These are phyloP conservation scores for Eupithecia dodoneata DNA, from an alignment of 2,888 invertebrate genomes.

Conservation along the genomic window DNA sequence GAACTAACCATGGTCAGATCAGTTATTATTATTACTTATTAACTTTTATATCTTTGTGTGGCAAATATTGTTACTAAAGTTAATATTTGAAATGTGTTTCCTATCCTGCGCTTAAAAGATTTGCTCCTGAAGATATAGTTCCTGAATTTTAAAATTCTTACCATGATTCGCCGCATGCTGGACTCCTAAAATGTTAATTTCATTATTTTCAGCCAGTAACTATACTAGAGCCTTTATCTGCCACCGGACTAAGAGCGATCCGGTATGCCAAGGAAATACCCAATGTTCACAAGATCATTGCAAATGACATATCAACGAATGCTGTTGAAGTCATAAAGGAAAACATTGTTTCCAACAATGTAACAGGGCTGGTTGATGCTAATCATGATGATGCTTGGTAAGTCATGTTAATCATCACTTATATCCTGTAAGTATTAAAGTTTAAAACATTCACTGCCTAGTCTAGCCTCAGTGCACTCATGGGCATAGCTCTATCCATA, in stretches of 20 bases:
- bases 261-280: slow-evolving; percentile 97
- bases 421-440: no score
- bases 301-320: slow-evolving; percentile 93
- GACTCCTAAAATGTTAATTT: neutral
- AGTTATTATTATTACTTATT: neutral
- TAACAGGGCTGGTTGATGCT: slow-evolving; percentile 89
- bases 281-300: slow-evolving; percentile 91
- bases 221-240: slow-evolving; percentile 97
- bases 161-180: neutral
- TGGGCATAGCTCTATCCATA: no score
- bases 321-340: slow-evolving; percentile 94
- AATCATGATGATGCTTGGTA: slow-evolving; percentile 96
- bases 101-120: neutral
- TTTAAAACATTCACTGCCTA: neutral
- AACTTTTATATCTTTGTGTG: neutral
- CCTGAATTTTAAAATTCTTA: slow-evolving; percentile 6
- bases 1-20: slow-evolving; percentile 43
- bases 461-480: neutral
- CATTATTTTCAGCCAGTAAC: slow-evolving; percentile 59
- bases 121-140: neutral
- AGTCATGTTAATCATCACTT: slow-evolving; percentile 42
- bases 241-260: slow-evolving; percentile 97
- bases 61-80: no score
- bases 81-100: no score
- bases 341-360: slow-evolving; percentile 91